Evolutionary conservation across 1,140 invertebrate genomes (phyloP), one percentile per base, ranked within the genome.

Genomic region (Lepidurus packardi): DNA sequence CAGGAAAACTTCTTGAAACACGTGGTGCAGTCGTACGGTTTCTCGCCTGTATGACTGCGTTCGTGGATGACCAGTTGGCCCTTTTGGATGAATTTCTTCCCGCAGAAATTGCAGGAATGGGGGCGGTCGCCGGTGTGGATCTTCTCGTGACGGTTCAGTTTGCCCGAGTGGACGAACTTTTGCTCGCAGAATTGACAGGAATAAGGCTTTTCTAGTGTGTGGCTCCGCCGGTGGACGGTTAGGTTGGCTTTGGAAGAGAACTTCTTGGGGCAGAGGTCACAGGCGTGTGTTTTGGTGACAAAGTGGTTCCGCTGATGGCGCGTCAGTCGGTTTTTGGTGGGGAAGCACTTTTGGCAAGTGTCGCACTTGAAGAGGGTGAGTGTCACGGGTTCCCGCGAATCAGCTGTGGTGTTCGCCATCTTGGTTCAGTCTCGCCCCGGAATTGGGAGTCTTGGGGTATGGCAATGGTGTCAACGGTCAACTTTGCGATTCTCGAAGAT

Each of bases 1-100:
- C 97, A 86, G 0, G 96, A 96, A 86, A 98, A 98, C 1, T 94
- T 96, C 86, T 98, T 98, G 43, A 96, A 96, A 85, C 97, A 99
- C 53, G 98, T 95, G 43, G 94, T 88, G 84, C 97, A 99, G 43
- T 89, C 81, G 82, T 90, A 90, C 1, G 85, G 82, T 81, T 89
- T 85, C 13, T 79, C 78, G 1, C 94, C 93, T 0, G 96, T 98
- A 84, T 98, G 87, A 16, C 91, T 92, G 9, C 92, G 86, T 73
- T 89, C 87, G 82, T 94, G 93, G 41, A 87, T 89, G 53, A 89
- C 87, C 1, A 90, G 85, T 79, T 90, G 88, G 77, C 96, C 93
- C 74, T 75, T 75, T 44, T 75, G 21, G 74, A 42, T 75, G 74
- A 75, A 75, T 44, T 75, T 75, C 74, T 75, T 75, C n/a, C 74